Percentiles rank a stretch among this genome's conserved stretches.
These are phyloP conservation scores for Betta splendens DNA, from an alignment of 2,797 vertebrate genomes.

Conservation along the genomic window DNA sequence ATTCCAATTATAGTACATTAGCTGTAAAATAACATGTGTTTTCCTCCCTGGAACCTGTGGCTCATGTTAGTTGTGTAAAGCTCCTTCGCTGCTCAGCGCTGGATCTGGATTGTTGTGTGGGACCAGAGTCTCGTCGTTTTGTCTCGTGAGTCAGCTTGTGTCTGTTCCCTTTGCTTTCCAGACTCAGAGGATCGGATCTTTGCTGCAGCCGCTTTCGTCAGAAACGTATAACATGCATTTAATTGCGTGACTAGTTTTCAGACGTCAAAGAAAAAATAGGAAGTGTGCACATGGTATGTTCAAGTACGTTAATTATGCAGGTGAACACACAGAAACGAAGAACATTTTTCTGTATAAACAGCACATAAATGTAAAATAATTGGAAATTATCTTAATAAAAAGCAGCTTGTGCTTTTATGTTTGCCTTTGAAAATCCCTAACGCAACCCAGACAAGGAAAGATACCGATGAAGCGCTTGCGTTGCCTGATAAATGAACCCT, in stretches of 20 bases:
- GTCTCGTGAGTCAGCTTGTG: slow-evolving; percentile 10
- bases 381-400: slow-evolving; percentile 3
- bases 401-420: background rate
- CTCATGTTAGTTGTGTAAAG: slow-evolving; percentile 50
- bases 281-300: background rate
- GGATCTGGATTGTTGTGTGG: slow-evolving; percentile 44
- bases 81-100: slow-evolving; percentile 57
- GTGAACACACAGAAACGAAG: background rate
- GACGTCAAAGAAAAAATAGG: background rate
- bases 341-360: background rate
- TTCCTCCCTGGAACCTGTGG: slow-evolving; percentile 32
- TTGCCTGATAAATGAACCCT: slow-evolving; percentile 58
- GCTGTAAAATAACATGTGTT: too few relatives aligned
- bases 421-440: slow-evolving; percentile 13
- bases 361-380: background rate
- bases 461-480: slow-evolving; percentile 32
- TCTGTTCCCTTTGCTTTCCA: slow-evolving; percentile 19
- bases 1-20: too few relatives aligned
- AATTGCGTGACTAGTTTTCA: background rate
- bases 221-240: background rate
- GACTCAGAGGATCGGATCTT: slow-evolving; percentile 1
- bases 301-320: background rate
- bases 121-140: slow-evolving; percentile 40
- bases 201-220: background rate
- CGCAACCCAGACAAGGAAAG: slow-evolving; percentile 12